Evolutionary conservation across 2,113 vertebrate species (phyloP).

Genomic region (Tympanuchus pallidicinctus): DNA sequence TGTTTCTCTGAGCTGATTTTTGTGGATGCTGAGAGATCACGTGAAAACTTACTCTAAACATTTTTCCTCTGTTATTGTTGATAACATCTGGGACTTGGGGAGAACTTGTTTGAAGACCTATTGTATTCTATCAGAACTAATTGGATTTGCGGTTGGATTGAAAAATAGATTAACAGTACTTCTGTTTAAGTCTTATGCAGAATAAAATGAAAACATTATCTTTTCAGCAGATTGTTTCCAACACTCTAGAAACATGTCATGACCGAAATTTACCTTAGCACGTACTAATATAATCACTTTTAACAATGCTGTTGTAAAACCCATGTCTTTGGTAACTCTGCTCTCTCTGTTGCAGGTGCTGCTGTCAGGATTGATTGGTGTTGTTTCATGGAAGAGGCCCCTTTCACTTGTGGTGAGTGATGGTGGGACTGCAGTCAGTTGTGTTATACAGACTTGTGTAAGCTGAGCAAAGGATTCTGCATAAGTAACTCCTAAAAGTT

Average conservation of each 20-base stretch:
- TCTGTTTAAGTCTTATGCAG: neutral
- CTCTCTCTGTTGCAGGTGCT: constrained; percentile 85
- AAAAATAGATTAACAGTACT: neutral
- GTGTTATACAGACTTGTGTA: neutral
- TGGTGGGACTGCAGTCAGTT: neutral
- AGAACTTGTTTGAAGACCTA: neutral
- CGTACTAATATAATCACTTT: neutral
- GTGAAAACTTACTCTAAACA: neutral
- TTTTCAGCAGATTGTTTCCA: neutral
- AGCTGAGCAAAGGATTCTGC: neutral
- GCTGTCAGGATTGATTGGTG: constrained; percentile 94
- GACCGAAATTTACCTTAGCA: neutral
- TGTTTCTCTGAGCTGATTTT: neutral
- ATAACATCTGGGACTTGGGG: neutral
- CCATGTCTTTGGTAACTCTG: neutral
- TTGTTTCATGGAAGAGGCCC: constrained; percentile 98
- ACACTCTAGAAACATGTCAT: neutral
- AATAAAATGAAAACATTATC: neutral
- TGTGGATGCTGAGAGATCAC: neutral
- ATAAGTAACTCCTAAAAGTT: neutral
- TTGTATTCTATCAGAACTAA: neutral
- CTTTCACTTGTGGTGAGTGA: constrained; percentile 96
- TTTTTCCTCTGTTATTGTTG: neutral
- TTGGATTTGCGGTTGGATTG: neutral
- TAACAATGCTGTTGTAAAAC: neutral